Conservation (phyloP, 1,140 invertebrate genomes). For the Sinella curviseta region DNA sequence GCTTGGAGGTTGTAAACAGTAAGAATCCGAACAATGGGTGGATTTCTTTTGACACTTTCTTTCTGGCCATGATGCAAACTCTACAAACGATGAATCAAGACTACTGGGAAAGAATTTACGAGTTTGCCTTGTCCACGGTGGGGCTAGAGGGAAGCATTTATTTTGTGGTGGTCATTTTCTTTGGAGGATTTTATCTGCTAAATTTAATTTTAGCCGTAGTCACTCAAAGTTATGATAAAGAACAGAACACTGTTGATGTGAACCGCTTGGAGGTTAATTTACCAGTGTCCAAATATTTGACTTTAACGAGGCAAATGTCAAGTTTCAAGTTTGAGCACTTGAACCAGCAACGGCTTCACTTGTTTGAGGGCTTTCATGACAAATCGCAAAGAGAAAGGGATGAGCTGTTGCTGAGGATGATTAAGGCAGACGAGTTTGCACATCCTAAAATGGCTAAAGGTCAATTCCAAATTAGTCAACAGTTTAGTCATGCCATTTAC, state of each 20-base stretch:
- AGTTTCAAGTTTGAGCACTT: background rate
- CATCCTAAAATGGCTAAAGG: background rate
- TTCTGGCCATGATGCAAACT: conserved; percentile 89
- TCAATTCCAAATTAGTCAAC: background rate
- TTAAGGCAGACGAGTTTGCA: background rate
- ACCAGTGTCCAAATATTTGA: background rate
- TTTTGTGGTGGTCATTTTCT: conserved; percentile 89
- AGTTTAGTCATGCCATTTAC: background rate
- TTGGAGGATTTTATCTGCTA: conserved; percentile 88
- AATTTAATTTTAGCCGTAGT: conserved; percentile 90
- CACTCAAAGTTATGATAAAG: conserved; percentile 85
- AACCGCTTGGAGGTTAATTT: background rate
- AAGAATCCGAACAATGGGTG: conserved; percentile 87
- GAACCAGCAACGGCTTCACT: background rate
- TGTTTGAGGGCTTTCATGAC: background rate
- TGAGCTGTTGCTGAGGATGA: background rate
- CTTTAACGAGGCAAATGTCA: background rate
- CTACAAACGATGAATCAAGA: conserved; percentile 87
- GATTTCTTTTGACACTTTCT: conserved; percentile 89
- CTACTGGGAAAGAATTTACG: conserved; percentile 91
- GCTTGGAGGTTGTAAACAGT: conserved; percentile 74
- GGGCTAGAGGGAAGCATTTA: conserved; percentile 85
- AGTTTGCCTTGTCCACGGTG: conserved; percentile 83
- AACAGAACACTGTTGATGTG: conserved; percentile 64
- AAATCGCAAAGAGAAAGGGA: background rate